phyloP scores from a whole-genome alignment of 2,797 vertebrate species.

The Bucorvus abyssinicus region DNA sequence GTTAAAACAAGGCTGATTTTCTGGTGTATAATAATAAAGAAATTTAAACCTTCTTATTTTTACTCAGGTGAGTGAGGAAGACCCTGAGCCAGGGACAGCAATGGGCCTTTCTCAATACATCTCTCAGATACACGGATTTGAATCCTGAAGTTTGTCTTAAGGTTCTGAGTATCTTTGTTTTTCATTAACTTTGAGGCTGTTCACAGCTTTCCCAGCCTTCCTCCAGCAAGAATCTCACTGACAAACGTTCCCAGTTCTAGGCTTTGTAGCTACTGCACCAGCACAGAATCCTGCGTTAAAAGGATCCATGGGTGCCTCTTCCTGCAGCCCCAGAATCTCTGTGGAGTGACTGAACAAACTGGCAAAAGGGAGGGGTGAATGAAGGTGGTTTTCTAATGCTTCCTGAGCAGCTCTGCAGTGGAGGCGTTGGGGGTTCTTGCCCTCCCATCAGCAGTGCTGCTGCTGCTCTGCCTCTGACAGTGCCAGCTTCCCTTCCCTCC shows the following conservation, averaged over 20 bases:
- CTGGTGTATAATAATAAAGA: not conserved
- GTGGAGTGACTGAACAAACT: not conserved
- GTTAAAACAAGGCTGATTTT: conserved; percentile 21
- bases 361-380: not conserved
- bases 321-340: not conserved
- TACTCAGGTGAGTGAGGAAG: not conserved
- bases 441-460: not conserved
- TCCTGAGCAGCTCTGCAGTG: not conserved
- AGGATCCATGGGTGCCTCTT: not conserved
- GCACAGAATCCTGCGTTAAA: not conserved
- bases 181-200: not conserved
- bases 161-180: not conserved
- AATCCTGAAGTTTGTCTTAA: not conserved
- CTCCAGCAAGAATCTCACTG: not conserved
- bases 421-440: not conserved
- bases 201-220: not conserved
- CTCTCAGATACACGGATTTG: not conserved
- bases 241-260: not conserved
- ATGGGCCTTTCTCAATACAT: not conserved
- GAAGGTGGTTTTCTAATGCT: not conserved
- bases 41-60: not conserved
- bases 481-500: not conserved
- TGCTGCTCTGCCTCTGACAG: not conserved
- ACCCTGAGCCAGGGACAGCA: not conserved
- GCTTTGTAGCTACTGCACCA: not conserved